Evolutionary conservation across 2,113 vertebrate species (phyloP), one percentile per base, ranked within the genome.

Genomic region (Cromileptes altivelis): DNA sequence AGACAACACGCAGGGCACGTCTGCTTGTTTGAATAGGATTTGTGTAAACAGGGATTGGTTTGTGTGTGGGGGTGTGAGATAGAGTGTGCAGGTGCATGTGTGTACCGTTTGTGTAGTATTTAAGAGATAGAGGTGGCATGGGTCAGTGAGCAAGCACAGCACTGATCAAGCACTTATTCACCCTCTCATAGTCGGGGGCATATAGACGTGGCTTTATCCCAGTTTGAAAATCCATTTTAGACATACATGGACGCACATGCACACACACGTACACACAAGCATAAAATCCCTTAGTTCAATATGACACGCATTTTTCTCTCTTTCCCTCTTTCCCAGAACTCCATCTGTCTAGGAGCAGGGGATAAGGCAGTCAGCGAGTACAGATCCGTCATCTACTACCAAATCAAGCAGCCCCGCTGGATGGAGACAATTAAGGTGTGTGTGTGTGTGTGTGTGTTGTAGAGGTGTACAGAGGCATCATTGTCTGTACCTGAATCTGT

Each of bases 361-460:
- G 98, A 99, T 95, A 97, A 97, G 62, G 94, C 95, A 0, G 96
- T 96, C 76, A 97, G 93, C 23, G 97, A 98, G 78, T 99, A 98
- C 80, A 96, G 94, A 87, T 99, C 98, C 0, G 97, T 99, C 5
- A 97, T 99, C 47, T 99, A 99, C 94, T 99, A 99, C 64, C 98
- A 99, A 94, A 93, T 99, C 91, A 99, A 99, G 70, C 98, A 99
- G 89, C 98, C 98, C 0, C 97, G 97, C 0, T 99, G 98, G 98
- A 98, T 99, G 96, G 98, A 99, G 90, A 99, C 98, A 0, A 90
- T 99, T 85, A 99, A 99, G 98, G 98, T 99, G 77, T 50, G 84
- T 78, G 98, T 99, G 77, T 50, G 84, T 78, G 98, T 99, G 77
- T 45, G 84, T 76, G 42, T 70, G n/a, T 45, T 45, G 8, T 10